Evolutionary conservation across 2,113 vertebrate species (phyloP).

Genomic region (Dromas ardeola): DNA sequence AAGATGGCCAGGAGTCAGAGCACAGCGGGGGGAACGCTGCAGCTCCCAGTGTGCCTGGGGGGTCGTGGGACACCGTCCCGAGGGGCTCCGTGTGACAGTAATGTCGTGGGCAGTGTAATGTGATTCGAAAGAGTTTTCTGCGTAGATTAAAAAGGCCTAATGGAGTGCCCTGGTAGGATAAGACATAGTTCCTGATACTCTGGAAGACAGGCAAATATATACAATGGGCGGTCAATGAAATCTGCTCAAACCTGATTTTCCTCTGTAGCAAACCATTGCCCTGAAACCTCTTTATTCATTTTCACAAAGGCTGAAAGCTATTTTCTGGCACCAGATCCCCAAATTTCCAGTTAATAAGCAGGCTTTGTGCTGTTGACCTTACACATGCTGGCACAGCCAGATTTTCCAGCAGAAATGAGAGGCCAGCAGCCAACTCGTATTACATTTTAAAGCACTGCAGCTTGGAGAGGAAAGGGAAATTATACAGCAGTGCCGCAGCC

Average conservation of each 20-base stretch:
- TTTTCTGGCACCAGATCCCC: constrained; percentile 47
- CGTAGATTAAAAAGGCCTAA: neutral
- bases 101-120: accelerated
- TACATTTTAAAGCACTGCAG: constrained; percentile 1
- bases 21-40: neutral
- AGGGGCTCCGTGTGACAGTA: neutral
- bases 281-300: constrained; percentile 39
- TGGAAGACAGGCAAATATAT: neutral
- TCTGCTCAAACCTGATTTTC: neutral
- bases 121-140: neutral
- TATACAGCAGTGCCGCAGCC: neutral
- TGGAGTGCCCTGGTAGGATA: neutral
- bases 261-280: constrained; percentile 22
- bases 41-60: neutral
- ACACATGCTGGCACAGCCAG: constrained; percentile 11
- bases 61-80: accelerated
- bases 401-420: constrained; percentile 43
- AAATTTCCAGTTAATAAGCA: constrained; percentile 61
- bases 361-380: constrained; percentile 65
- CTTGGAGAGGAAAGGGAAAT: neutral
- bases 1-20: neutral
- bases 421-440: constrained; percentile 8
- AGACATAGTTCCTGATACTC: neutral
- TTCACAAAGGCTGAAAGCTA: constrained; percentile 46
- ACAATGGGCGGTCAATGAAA: neutral